Conservation (phyloP, 2,888 invertebrate genomes). For the Rhodophaea formosa region DNA sequence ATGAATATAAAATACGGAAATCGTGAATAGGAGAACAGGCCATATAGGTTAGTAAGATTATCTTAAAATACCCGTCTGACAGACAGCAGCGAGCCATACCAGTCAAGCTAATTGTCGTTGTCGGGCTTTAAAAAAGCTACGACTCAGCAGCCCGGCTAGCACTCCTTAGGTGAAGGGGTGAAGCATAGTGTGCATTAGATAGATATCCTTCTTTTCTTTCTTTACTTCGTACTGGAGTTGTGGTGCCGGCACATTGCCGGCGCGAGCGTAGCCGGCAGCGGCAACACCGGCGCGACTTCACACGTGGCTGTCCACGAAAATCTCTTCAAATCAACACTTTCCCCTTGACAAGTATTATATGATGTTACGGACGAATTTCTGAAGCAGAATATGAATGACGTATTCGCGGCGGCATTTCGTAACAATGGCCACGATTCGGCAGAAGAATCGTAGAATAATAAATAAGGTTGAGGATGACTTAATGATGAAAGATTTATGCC, state of each 20-base stretch:
- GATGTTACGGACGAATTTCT: slow-evolving; percentile 24
- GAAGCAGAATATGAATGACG: slow-evolving; percentile 20
- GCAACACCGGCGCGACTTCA: slow-evolving; percentile 16
- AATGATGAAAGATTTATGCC: no score
- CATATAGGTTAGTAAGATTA: no score
- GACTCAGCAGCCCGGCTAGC: no score
- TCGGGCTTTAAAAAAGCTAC: no score
- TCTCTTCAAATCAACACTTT: slow-evolving; percentile 30
- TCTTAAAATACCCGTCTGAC: no score
- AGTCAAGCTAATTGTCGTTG: no score
- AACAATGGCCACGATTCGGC: slow-evolving; percentile 14
- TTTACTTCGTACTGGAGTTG: not conserved
- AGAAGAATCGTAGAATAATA: not conserved
- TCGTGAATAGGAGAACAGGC: no score
- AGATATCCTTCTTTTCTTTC: not conserved
- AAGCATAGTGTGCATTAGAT: not conserved
- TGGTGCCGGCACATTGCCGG: not conserved
- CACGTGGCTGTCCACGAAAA: slow-evolving; percentile 26
- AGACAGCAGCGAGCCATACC: no score
- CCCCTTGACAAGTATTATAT: slow-evolving; percentile 24
- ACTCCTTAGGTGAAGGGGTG: not conserved
- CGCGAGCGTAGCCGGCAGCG: not conserved
- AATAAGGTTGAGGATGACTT: not conserved
- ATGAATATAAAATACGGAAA: no score
- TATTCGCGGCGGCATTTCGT: not conserved